Evolutionary conservation across 2,888 invertebrate species (phyloP), one percentile per base, ranked within the genome.

Genomic region (Drosophila infuscata): DNA sequence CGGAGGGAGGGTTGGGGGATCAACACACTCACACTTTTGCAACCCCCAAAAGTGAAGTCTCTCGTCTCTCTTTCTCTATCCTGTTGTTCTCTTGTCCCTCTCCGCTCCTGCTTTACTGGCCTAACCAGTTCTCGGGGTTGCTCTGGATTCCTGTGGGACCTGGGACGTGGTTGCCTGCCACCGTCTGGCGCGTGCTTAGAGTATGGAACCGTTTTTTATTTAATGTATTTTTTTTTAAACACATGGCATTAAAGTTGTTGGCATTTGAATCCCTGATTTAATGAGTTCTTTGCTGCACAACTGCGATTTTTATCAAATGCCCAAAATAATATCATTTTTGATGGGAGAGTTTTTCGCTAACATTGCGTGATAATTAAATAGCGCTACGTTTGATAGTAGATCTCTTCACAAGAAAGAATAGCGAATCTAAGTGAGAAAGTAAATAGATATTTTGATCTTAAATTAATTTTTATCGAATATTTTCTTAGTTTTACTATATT

Each of bases 181-280:
- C 11, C 70, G 80, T 83, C 85, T 88, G 88, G 81, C 83, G 86
- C 88, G 88, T 83, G 83, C 88, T 85, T 62, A 57, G 15, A 15
- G 53, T 20, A 56, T 48, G 58, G 59, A 82, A 67, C 82, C 63
- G 72, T 77, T 65, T 46, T 51, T 36, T 46, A 11, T 51, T 43
- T 32, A 41, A 30, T 32, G 0, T 48, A 29, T 41, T 8, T 32
- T 36, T 51, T 38, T 35, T 36, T 59, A 53, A 57, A 35, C 17
- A 32, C 60, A 41, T 20, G 79, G 76, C 79, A 81, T 81, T 81
- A 54, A 25, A 61, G 63, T 68, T 70, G 73, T 62, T 67, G 69
- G 68, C 63, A 77, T 65, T 58, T 60, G 76, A 76, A 80, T 69
- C 65, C 67, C 56, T 74, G 69, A 75, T 68, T 75, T 71, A 75